Conservation (phyloP, 1,140 invertebrate species). For the Macrosteles quadrilineatus region DNA sequence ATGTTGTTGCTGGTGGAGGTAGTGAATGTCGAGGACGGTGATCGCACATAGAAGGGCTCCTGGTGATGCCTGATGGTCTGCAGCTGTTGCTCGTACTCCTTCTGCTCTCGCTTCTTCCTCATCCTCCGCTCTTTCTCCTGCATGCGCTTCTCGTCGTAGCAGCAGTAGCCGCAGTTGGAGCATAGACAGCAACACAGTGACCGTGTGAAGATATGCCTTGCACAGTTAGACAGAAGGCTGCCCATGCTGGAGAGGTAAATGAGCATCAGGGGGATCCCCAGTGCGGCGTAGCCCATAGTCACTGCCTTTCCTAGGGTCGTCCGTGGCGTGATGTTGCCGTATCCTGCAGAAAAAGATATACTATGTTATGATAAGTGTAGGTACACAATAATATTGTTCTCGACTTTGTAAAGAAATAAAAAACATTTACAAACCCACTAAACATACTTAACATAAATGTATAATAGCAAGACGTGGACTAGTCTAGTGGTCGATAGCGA, state of each 20-base stretch:
- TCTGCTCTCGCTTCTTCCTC: constrained; percentile 72
- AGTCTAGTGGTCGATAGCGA: too few species aligned
- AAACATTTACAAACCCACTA: too few species aligned
- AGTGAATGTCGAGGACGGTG: constrained; percentile 35
- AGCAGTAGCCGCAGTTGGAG: constrained; percentile 82
- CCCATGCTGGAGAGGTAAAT: constrained; percentile 84
- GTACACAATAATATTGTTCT: too few species aligned
- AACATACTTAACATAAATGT: too few species aligned
- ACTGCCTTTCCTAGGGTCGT: constrained; percentile 76
- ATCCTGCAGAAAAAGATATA: constrained; percentile 68
- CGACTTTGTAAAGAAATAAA: too few species aligned
- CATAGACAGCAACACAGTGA: constrained; percentile 80
- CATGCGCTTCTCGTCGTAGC: constrained; percentile 79
- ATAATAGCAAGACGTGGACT: too few species aligned
- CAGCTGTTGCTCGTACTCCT: constrained; percentile 60
- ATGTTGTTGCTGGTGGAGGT: constrained; percentile 34
- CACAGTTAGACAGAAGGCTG: constrained; percentile 78
- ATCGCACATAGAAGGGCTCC: constrained; percentile 76
- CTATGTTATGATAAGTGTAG: constrained; percentile 11
- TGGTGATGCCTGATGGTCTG: constrained; percentile 63
- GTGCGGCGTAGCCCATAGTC: constrained; percentile 84
- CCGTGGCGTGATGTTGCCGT: constrained; percentile 82
- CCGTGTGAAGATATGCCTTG: constrained; percentile 82
- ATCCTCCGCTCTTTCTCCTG: constrained; percentile 74
- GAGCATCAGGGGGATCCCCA: constrained; percentile 89